Conservation (phyloP, 2,113 vertebrate species). For the Egretta garzetta region DNA sequence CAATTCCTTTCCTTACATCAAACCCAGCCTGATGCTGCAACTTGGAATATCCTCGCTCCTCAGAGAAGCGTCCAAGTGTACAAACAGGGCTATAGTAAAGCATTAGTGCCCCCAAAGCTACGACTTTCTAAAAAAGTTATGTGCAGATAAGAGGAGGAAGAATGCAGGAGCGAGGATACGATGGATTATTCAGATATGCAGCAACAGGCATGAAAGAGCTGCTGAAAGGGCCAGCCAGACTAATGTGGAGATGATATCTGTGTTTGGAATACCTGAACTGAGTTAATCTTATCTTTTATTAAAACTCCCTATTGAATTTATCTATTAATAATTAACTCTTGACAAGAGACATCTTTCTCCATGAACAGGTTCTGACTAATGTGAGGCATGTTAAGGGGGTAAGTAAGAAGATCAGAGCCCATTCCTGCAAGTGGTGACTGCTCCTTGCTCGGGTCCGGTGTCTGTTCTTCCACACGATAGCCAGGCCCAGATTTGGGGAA, state of each 20-base stretch:
- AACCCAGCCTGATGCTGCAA: background rate
- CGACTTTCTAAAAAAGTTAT: background rate
- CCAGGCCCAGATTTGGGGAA: background rate
- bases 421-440: background rate
- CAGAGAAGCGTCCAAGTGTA: rapidly evolving
- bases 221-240: background rate
- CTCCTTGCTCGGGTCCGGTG: rapidly evolving
- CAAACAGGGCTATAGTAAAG: background rate
- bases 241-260: background rate
- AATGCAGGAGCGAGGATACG: background rate
- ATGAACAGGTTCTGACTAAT: background rate
- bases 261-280: background rate
- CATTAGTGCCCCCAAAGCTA: background rate
- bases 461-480: background rate
- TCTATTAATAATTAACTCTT: background rate
- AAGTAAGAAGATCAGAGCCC: background rate
- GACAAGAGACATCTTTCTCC: background rate
- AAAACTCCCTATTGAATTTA: background rate
- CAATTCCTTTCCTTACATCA: background rate
- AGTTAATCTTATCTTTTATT: background rate
- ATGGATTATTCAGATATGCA: background rate
- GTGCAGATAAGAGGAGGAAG: background rate
- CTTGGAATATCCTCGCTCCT: background rate
- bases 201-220: background rate
- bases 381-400: background rate